Conservation (phyloP, 2,113 vertebrate species). For the Bufo bufo region DNA sequence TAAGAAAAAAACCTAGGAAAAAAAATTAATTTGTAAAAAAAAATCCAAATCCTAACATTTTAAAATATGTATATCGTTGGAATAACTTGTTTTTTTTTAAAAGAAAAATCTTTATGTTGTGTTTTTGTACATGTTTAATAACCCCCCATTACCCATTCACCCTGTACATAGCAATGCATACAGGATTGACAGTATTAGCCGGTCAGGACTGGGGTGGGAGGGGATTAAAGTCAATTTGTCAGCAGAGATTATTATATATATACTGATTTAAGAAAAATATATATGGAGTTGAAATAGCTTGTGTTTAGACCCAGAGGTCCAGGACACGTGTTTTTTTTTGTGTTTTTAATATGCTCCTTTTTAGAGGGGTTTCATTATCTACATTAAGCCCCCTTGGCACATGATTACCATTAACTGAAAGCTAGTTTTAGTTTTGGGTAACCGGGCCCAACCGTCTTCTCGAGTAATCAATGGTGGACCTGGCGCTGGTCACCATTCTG, state of each 20-base stretch:
- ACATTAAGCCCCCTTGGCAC: neutral
- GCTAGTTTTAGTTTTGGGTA: neutral
- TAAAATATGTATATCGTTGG: slow-evolving; percentile 53
- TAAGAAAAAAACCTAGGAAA: slow-evolving; percentile 23
- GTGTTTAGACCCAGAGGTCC: slow-evolving; percentile 30
- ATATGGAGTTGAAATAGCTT: slow-evolving; percentile 28
- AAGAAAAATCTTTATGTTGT: slow-evolving; percentile 52
- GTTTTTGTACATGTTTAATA: slow-evolving; percentile 51
- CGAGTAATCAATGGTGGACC: neutral
- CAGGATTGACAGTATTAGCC: slow-evolving; percentile 54
- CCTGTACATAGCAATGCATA: slow-evolving; percentile 40
- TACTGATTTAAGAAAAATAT: slow-evolving; percentile 41
- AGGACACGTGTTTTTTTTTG: slow-evolving; percentile 12
- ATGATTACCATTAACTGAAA: neutral
- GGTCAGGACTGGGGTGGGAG: slow-evolving; percentile 8
- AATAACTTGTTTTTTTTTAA: slow-evolving; percentile 56
- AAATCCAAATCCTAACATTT: slow-evolving; percentile 52
- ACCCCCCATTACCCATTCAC: slow-evolving; percentile 1
- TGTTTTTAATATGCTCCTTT: slow-evolving; percentile 25
- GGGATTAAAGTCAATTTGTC: slow-evolving; percentile 11
- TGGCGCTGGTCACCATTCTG: neutral
- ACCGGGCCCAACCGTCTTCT: neutral
- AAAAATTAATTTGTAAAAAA: slow-evolving; percentile 28
- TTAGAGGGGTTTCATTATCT: neutral
- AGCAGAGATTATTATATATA: slow-evolving; percentile 54